phyloP scores from a whole-genome alignment of 2,797 vertebrate species.

The Coilia nasus region DNA sequence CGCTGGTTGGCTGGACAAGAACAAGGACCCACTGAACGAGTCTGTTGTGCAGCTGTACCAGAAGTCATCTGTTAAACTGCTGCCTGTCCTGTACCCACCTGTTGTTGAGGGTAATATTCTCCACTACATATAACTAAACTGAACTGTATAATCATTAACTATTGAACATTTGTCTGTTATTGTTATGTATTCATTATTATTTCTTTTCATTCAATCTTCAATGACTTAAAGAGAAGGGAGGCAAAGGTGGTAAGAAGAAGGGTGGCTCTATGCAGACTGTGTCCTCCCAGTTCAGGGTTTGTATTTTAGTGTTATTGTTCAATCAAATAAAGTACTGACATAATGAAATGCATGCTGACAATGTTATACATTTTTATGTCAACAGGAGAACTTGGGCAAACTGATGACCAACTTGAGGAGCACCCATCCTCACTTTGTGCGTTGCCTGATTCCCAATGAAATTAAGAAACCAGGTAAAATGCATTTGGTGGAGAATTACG shows the following conservation, averaged over 20 bases:
- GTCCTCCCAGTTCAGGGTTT: constrained; percentile 80
- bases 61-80: constrained; percentile 79
- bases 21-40: constrained; percentile 91
- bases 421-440: constrained; percentile 90
- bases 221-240: constrained; percentile 59
- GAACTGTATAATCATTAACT: too few relatives aligned
- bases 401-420: constrained; percentile 86
- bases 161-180: too few relatives aligned
- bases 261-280: constrained; percentile 74
- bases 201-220: not conserved
- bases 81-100: constrained; percentile 74
- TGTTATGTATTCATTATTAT: too few relatives aligned
- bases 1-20: constrained; percentile 88
- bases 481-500: not conserved
- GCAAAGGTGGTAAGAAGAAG: constrained; percentile 86
- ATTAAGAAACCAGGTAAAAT: constrained; percentile 47
- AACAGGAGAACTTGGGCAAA: constrained; percentile 88
- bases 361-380: not conserved
- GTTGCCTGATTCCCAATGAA: constrained; percentile 84
- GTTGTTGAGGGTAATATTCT: constrained; percentile 68
- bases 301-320: not conserved
- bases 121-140: too few relatives aligned
- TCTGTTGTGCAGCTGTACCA: constrained; percentile 85
- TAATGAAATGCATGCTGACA: too few relatives aligned
- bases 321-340: too few relatives aligned